These are phyloP conservation scores for Agrotis exclamationis DNA, from an alignment of 2,888 invertebrate genomes.

Conservation along the genomic window DNA sequence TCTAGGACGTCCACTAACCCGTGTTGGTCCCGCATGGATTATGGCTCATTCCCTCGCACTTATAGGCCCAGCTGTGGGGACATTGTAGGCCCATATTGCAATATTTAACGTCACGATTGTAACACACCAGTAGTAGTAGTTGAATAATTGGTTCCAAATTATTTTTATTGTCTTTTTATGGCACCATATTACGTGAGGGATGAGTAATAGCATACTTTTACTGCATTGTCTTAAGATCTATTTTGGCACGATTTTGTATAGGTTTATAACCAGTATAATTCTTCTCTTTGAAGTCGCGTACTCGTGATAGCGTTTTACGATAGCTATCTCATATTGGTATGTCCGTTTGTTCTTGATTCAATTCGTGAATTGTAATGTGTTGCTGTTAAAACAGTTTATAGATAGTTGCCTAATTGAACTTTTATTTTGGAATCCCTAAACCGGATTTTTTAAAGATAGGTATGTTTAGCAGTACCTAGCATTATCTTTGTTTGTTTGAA, in stretches of 20 bases:
- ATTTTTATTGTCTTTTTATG: slow-evolving; percentile 25
- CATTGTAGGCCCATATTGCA: background rate
- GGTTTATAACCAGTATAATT: slow-evolving; percentile 23
- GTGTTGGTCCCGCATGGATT: no score
- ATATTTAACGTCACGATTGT: slow-evolving; percentile 1
- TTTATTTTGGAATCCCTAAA: slow-evolving; percentile 3
- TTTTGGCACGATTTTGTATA: slow-evolving; percentile 25
- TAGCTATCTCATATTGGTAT: slow-evolving; percentile 3
- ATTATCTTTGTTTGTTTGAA: background rate
- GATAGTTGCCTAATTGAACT: background rate
- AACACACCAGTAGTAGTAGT: no score
- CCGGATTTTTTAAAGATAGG: slow-evolving; percentile 1
- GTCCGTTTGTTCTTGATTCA: slow-evolving; percentile 26
- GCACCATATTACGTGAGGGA: background rate
- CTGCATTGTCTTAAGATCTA: background rate
- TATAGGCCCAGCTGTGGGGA: no score
- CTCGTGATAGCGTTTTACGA: slow-evolving; percentile 13
- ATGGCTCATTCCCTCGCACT: no score
- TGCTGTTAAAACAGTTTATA: slow-evolving; percentile 26
- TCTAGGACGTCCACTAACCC: no score
- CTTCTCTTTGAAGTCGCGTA: slow-evolving; percentile 33
- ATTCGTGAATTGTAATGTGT: slow-evolving; percentile 4
- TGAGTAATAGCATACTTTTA: background rate
- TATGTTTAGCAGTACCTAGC: background rate
- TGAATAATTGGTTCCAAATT: slow-evolving; percentile 1